Conservation (phyloP, 2,888 invertebrate species). For the Sesia bembeciformis region DNA sequence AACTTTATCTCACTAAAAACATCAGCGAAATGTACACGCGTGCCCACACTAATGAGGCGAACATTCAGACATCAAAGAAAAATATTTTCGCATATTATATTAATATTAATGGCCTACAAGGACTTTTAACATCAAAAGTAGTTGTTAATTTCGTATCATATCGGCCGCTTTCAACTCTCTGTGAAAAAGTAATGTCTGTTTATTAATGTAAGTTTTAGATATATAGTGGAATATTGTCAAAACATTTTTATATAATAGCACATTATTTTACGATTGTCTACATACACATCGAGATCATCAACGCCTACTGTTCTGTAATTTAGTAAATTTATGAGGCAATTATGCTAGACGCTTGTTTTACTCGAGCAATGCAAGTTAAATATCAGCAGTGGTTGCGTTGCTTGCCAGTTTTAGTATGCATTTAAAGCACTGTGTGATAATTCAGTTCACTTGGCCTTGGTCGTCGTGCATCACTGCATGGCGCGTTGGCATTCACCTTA, state of each 20-base stretch:
- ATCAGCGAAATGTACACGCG: neutral
- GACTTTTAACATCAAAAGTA: neutral
- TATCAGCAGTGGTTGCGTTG: no score
- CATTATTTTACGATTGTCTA: no score
- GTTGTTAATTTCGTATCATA: neutral
- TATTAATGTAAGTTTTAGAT: neutral
- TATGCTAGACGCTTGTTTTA: no score
- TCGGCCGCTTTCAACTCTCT: neutral
- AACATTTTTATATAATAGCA: neutral
- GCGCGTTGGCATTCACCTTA: constrained; percentile 55
- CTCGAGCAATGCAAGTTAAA: no score
- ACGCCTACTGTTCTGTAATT: no score
- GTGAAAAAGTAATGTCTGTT: neutral
- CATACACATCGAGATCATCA: no score
- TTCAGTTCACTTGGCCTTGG: constrained; percentile 47
- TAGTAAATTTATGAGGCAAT: no score
- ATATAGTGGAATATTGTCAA: neutral
- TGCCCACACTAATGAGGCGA: constrained; percentile 9
- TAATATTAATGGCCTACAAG: constrained; percentile 4
- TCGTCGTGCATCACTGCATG: constrained; percentile 38
- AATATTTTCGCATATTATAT: constrained; percentile 1
- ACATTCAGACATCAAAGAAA: constrained; percentile 12
- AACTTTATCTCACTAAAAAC: neutral
- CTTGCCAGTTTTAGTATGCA: constrained; percentile 7
- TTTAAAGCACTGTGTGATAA: constrained; percentile 17